These are phyloP conservation scores for Aspidoscelis tigris DNA, from an alignment of 2,113 vertebrate species.

Conservation along the genomic window DNA sequence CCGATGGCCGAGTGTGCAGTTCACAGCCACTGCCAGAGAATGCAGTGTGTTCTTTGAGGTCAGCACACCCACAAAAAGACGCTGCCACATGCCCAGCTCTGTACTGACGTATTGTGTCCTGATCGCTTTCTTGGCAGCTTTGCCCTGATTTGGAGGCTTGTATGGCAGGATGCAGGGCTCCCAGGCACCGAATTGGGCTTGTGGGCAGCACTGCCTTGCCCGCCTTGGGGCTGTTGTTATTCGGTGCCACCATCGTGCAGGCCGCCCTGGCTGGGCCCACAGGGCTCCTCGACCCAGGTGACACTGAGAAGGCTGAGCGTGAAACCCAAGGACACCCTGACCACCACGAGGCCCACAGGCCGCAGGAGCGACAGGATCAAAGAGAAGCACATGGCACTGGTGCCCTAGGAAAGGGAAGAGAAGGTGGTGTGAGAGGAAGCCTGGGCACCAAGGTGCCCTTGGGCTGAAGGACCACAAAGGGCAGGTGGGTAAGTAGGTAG, in stretches of 20 bases:
- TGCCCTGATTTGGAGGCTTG: constrained; percentile 81
- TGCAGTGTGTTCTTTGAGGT: constrained; percentile 90
- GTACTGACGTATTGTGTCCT: constrained; percentile 92
- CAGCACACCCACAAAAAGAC: constrained; percentile 90
- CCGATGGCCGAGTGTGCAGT: constrained; percentile 91
- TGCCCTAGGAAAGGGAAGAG: background rate
- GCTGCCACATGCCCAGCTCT: constrained; percentile 93
- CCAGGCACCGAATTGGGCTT: constrained; percentile 88
- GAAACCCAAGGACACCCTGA: constrained; percentile 93
- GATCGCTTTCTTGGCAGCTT: constrained; percentile 88
- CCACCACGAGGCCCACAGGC: constrained; percentile 88
- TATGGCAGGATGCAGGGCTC: constrained; percentile 90
- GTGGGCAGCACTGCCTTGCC: constrained; percentile 84
- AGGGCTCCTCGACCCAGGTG: constrained; percentile 91
- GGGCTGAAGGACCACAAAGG: background rate
- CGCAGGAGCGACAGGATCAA: constrained; percentile 86
- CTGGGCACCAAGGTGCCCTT: background rate
- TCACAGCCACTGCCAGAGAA: constrained; percentile 90
- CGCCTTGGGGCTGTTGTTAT: constrained; percentile 71
- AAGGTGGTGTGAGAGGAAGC: background rate
- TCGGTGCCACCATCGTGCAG: constrained; percentile 17
- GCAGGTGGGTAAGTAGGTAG: no score
- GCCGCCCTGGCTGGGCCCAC: constrained; percentile 67
- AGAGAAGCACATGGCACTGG: constrained; percentile 83
- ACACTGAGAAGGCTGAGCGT: constrained; percentile 91